Evolutionary conservation across 2,797 vertebrate genomes (phyloP), one percentile per base, ranked within the genome.

Genomic region (Rhinella marina): DNA sequence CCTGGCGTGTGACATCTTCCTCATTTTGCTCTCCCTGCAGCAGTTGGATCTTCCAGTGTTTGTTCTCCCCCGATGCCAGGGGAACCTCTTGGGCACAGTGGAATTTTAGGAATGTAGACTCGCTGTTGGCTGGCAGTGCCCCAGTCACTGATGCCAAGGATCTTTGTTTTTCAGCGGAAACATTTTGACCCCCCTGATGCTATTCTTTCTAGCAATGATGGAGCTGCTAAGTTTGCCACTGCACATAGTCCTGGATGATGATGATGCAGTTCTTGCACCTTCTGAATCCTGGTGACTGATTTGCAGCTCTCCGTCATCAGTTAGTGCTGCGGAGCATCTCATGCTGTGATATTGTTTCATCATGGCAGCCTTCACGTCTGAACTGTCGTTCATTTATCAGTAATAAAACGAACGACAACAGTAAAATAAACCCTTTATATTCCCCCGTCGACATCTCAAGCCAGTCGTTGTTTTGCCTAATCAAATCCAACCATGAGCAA

Each of bases 51-150:
- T 78, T 82, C 59, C 50, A 72, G 29, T 54, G 16, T 61, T 86
- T 72, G 70, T 84, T 41, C 41, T 41, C 41, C 91, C 88, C 90
- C 88, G 91, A 92, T 91, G 87, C 92, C 91, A 92, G 3, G 81
- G 92, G 92, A 92, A 93, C 91, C 92, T 92, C 93, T 92, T 91
- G 88, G 89, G 89, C 48, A 90, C 90, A 88, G 72, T 92, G 89
- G 93, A 94, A 95, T 95, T 93, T 90, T 90, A 92, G 91, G 93
- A 93, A 93, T 94, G 91, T 7, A 7, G 92, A 92, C 90, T 88
- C 92, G 91, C 91, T 91, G 92, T 90, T 81, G 93, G 91, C 89
- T 95, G 95, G 94, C 95, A 94, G 87, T 0, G 29, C 27, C 92
- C 93, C 92, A 91, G 92, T 91, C 93, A 89, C 86, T 78, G 0